Conservation (phyloP, 2,797 vertebrate species). For the Helarctos malayanus region DNA sequence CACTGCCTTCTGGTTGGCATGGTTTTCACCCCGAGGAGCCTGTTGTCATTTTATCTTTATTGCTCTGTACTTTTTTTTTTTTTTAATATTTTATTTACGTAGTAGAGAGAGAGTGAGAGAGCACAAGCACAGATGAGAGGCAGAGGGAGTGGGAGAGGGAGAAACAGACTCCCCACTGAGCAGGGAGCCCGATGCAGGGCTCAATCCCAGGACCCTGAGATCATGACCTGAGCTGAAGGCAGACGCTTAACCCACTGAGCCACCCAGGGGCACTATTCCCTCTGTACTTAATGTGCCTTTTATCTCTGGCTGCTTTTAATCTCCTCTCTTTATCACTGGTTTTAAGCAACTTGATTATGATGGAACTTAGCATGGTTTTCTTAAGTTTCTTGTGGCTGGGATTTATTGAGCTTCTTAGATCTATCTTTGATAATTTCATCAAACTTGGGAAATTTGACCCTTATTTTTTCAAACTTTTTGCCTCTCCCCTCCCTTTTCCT, state of each 20-base stretch:
- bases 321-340: not conserved
- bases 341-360: constrained; percentile 23
- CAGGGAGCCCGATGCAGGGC: not conserved
- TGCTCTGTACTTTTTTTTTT: not conserved
- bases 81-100: not conserved
- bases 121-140: not conserved
- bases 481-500: not conserved
- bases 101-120: not conserved
- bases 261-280: not conserved
- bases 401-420: constrained; percentile 6
- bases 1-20: not conserved
- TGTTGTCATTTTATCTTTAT: not conserved
- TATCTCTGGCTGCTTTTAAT: constrained; percentile 18
- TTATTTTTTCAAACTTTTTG: not conserved
- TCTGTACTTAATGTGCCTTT: not conserved
- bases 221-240: not conserved
- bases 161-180: not conserved
- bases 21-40: not conserved
- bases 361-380: not conserved
- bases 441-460: not conserved
- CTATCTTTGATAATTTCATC: not conserved
- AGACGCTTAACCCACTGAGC: not conserved
- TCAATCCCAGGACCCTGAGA: not conserved
- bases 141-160: not conserved
- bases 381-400: not conserved